Evolutionary conservation across 2,888 invertebrate genomes (phyloP).

Genomic region (Eucera pruinosa): DNA sequence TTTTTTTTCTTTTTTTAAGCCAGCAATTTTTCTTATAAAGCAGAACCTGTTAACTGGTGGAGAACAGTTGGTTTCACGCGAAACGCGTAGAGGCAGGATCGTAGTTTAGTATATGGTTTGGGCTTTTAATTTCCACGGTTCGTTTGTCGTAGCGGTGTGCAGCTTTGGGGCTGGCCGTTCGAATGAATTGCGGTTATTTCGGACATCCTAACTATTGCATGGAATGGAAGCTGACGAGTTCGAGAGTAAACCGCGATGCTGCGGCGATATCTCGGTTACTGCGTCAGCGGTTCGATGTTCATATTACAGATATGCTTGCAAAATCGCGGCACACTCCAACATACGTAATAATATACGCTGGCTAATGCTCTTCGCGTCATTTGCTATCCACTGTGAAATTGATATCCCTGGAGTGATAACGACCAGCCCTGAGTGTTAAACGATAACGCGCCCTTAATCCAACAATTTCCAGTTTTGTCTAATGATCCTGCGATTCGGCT

Average conservation of each 20-base stretch:
- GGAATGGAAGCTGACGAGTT: slow-evolving; percentile 39
- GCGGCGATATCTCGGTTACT: slow-evolving; percentile 57
- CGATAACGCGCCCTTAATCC: not conserved
- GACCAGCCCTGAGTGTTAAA: not conserved
- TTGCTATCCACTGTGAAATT: slow-evolving; percentile 23
- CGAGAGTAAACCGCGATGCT: slow-evolving; percentile 52
- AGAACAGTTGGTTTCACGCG: not conserved
- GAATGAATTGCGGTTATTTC: slow-evolving; percentile 50
- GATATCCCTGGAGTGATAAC: slow-evolving; percentile 20
- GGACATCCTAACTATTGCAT: slow-evolving; percentile 34
- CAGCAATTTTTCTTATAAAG: no score
- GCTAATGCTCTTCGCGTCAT: slow-evolving; percentile 21
- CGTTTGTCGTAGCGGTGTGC: not conserved
- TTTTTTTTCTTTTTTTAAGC: no score
- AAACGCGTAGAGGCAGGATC: not conserved
- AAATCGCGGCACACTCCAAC: slow-evolving; percentile 27
- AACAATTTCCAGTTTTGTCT: no score
- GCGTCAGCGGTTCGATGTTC: slow-evolving; percentile 49
- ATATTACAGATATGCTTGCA: slow-evolving; percentile 38
- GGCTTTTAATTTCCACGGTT: slow-evolving; percentile 5
- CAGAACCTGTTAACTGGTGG: no score
- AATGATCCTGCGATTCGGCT: no score
- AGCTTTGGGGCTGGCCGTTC: no score
- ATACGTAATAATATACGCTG: slow-evolving; percentile 35
- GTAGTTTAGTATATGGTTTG: not conserved